A percentile compares a stretch with the other conserved stretches of the same genome.
Evolutionary conservation across 2,797 vertebrate species (phyloP).

Genomic region (Bovichtus variegatus): DNA sequence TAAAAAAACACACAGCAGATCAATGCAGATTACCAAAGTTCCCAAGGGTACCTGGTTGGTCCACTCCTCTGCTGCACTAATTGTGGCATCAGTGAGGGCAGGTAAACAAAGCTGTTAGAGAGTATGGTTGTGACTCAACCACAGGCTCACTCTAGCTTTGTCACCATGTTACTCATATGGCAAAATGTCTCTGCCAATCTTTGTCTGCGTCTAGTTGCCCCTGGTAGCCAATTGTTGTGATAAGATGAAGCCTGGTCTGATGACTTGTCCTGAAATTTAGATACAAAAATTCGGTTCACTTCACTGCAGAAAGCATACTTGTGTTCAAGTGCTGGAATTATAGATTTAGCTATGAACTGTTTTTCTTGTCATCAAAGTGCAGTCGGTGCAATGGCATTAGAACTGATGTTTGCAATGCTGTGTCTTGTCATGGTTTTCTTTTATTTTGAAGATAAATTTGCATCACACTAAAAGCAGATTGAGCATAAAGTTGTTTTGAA

Average conservation of each 20-base stretch:
- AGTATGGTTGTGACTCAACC: slow-evolving; percentile 70
- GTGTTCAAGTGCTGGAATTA: not conserved
- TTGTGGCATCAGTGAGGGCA: slow-evolving; percentile 73
- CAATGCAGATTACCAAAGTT: slow-evolving; percentile 68
- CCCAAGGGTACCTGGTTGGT: slow-evolving; percentile 66
- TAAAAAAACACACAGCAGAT: slow-evolving; percentile 58
- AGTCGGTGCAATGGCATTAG: not conserved
- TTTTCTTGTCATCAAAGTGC: slow-evolving; percentile 1
- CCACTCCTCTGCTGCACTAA: slow-evolving; percentile 73
- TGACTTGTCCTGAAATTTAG: slow-evolving; percentile 31
- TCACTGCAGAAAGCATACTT: not conserved
- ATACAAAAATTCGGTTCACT: not conserved
- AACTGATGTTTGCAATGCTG: not conserved
- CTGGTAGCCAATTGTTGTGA: slow-evolving; percentile 47
- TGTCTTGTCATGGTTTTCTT: not conserved
- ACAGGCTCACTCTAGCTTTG: slow-evolving; percentile 53
- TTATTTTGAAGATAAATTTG: not conserved
- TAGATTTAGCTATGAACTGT: not conserved
- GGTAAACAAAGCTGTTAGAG: slow-evolving; percentile 81
- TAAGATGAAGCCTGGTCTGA: slow-evolving; percentile 44
- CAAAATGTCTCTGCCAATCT: slow-evolving; percentile 61
- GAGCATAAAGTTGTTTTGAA: not conserved
- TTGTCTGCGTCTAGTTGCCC: slow-evolving; percentile 45
- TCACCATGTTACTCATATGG: slow-evolving; percentile 56
- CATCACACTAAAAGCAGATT: not conserved